Percentiles rank a stretch among this genome's conserved stretches.
Conservation (phyloP, 2,113 vertebrate genomes). For the Suncus etruscus region DNA sequence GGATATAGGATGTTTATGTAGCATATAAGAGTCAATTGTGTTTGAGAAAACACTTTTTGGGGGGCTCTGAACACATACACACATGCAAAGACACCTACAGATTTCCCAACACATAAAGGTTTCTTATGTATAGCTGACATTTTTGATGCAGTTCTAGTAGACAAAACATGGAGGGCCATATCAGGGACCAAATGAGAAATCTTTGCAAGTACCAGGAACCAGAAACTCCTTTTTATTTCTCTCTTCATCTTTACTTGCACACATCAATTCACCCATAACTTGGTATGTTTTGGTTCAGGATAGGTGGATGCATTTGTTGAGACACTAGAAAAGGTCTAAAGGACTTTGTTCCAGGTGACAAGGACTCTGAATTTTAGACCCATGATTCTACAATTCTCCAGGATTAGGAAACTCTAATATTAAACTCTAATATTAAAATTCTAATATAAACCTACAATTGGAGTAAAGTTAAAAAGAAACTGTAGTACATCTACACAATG, state of each 20-base stretch:
- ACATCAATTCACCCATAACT: not conserved
- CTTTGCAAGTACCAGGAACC: not conserved
- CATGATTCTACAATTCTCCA: not conserved
- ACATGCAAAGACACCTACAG: not conserved
- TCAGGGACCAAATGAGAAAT: rapidly evolving
- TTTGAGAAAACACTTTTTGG: conserved; percentile 44
- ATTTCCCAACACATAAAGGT: not conserved
- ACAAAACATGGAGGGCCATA: rapidly evolving
- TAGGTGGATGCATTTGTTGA: not conserved
- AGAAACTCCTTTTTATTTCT: not conserved
- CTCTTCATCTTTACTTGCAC: not conserved
- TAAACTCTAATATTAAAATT: no score
- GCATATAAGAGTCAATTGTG: conserved; percentile 49
- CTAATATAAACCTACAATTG: no score
- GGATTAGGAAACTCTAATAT: not conserved
- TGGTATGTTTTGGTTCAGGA: not conserved
- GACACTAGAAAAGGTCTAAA: not conserved
- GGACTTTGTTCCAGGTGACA: not conserved
- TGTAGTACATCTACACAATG: no score
- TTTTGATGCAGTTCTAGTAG: not conserved
- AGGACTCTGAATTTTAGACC: not conserved
- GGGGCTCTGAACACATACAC: conserved; percentile 40
- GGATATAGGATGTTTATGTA: conserved; percentile 75
- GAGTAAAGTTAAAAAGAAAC: no score
- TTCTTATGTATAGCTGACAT: conserved; percentile 26